Evolutionary conservation across 2,888 invertebrate genomes (phyloP).

Genomic region (Philopedon plagiatum): DNA sequence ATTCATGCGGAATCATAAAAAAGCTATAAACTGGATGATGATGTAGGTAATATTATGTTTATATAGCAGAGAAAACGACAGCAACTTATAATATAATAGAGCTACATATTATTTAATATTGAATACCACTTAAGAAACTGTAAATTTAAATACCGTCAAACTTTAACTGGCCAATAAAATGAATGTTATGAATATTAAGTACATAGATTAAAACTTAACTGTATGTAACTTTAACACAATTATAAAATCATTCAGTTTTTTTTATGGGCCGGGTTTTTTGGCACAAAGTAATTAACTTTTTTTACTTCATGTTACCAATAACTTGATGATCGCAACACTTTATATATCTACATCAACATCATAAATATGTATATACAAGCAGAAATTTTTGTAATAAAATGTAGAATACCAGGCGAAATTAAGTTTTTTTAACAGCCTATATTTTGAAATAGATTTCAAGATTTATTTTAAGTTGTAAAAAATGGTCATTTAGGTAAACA

Average conservation of each 20-base stretch:
- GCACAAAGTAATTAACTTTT: neutral
- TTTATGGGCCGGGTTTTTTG: neutral
- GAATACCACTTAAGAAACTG: constrained; percentile 43
- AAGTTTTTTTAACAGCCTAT: too few species aligned
- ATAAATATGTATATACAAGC: too few species aligned
- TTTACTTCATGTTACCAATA: neutral
- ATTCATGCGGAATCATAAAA: constrained; percentile 37
- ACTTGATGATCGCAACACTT: neutral
- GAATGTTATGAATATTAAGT: constrained; percentile 35
- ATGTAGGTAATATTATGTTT: constrained; percentile 22
- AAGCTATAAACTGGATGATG: constrained; percentile 34
- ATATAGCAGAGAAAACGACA: constrained; percentile 32
- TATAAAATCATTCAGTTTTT: neutral
- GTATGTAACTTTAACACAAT: constrained; percentile 15
- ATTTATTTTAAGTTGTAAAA: too few species aligned
- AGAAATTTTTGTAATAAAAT: too few species aligned
- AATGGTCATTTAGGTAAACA: too few species aligned
- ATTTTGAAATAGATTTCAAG: too few species aligned
- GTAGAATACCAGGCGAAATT: too few species aligned
- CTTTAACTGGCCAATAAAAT: constrained; percentile 40
- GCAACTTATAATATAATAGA: constrained; percentile 38
- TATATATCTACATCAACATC: too few species aligned
- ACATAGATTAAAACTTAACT: constrained; percentile 29
- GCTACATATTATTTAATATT: constrained; percentile 42
- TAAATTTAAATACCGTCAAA: constrained; percentile 42